Evolutionary conservation across 2,888 invertebrate genomes (phyloP).

Genomic region (Bibio marci): DNA sequence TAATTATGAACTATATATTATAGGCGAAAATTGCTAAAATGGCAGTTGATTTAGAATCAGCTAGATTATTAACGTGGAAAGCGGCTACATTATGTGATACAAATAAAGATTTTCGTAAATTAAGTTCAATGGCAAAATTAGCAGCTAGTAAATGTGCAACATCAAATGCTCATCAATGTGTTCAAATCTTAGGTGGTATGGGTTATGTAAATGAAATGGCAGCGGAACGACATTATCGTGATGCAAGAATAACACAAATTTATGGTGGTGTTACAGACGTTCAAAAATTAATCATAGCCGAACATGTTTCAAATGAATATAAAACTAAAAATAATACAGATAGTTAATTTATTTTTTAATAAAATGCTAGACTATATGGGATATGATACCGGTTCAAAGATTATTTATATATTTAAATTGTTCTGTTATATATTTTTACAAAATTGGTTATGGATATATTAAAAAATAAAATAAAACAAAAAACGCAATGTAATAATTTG

Average conservation of each 20-base stretch:
- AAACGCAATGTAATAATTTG: no score
- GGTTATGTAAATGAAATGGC: constrained; percentile 40
- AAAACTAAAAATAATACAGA: not conserved
- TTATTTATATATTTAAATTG: no score
- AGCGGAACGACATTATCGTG: constrained; percentile 57
- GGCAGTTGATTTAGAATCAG: constrained; percentile 46
- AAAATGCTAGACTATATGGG: no score
- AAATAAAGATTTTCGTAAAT: constrained; percentile 33
- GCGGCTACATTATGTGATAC: constrained; percentile 44
- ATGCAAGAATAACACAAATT: constrained; percentile 64
- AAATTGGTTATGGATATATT: no score
- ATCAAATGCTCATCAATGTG: constrained; percentile 48
- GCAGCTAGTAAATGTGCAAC: constrained; percentile 52
- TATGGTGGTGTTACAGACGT: constrained; percentile 67
- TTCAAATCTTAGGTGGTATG: constrained; percentile 59
- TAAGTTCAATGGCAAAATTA: constrained; percentile 59
- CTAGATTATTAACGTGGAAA: constrained; percentile 50
- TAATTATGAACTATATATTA: no score
- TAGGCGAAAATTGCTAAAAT: constrained; percentile 42
- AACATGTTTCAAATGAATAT: constrained; percentile 19
- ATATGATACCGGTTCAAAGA: no score
- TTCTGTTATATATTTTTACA: no score
- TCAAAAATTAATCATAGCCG: constrained; percentile 52
- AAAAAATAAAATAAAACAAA: no score
- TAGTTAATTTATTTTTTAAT: no score